A percentile compares a stretch with the other conserved stretches of the same genome.
Evolutionary conservation across 2,113 vertebrate genomes (phyloP).

Genomic region (Sinocyclocheilus anshuiensis): DNA sequence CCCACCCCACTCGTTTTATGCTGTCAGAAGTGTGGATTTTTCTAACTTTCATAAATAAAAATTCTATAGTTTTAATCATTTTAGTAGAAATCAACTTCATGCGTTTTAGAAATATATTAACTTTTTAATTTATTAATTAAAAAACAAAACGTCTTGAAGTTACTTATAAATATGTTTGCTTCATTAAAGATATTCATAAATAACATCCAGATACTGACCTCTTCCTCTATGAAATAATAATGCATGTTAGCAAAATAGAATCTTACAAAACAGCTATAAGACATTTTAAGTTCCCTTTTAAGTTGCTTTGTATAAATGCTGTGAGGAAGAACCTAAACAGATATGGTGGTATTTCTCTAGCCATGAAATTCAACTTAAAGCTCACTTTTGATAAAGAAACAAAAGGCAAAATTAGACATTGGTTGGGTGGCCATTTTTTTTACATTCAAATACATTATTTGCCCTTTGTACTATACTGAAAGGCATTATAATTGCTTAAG

Average conservation of each 20-base stretch:
- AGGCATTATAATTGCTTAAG: constrained; percentile 76
- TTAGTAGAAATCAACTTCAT: constrained; percentile 80
- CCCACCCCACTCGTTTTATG: constrained; percentile 47
- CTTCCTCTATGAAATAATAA: constrained; percentile 83
- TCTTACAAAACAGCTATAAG: constrained; percentile 78
- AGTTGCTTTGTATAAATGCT: constrained; percentile 79
- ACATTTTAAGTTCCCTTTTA: constrained; percentile 71
- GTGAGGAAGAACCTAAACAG: constrained; percentile 77
- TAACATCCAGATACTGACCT: constrained; percentile 84
- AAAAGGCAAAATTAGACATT: constrained; percentile 70
- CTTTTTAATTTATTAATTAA: constrained; percentile 80
- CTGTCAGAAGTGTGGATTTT: constrained; percentile 60
- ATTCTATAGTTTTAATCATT: constrained; percentile 77
- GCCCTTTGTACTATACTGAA: constrained; percentile 70
- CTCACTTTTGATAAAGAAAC: constrained; percentile 67
- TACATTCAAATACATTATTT: constrained; percentile 80
- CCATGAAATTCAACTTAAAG: constrained; percentile 72
- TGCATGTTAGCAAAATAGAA: constrained; percentile 86
- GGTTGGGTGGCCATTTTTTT: constrained; percentile 67
- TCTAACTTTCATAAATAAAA: constrained; percentile 80
- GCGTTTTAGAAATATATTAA: constrained; percentile 85
- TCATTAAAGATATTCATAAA: constrained; percentile 80
- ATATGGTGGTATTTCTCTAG: constrained; percentile 67
- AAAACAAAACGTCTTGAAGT: constrained; percentile 81
- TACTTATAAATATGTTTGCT: constrained; percentile 83